Evolutionary conservation across 2,888 invertebrate species (phyloP).

Genomic region (Cheilosia soror): DNA sequence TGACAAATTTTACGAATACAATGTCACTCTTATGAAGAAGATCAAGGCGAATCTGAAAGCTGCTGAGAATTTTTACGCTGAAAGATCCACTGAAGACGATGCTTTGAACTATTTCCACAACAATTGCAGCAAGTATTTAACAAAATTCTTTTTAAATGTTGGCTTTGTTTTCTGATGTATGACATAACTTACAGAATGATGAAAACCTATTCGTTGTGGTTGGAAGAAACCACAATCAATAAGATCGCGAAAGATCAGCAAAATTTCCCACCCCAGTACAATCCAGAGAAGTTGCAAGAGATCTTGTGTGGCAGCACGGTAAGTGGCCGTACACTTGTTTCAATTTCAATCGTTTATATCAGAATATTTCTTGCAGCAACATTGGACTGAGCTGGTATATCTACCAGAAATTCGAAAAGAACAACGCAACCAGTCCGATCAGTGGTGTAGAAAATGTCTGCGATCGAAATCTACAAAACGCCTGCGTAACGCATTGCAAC

Average conservation of each 20-base stretch:
- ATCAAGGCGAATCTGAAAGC: conserved; percentile 88
- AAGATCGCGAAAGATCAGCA: conserved; percentile 83
- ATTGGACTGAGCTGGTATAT: conserved; percentile 89
- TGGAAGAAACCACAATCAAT: conserved; percentile 91
- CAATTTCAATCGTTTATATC: background rate
- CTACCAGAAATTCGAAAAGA: conserved; percentile 85
- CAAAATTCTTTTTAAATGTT: background rate
- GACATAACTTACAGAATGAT: conserved; percentile 84
- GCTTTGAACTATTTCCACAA: conserved; percentile 80
- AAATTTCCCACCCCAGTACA: conserved; percentile 89
- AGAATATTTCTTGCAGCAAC: conserved; percentile 81
- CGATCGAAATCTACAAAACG: conserved; percentile 80
- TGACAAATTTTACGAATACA: conserved; percentile 90
- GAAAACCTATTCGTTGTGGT: conserved; percentile 89
- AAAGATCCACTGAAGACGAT: conserved; percentile 82
- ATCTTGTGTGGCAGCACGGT: conserved; percentile 87
- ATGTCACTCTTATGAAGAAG: conserved; percentile 88
- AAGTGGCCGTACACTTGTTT: conserved; percentile 69
- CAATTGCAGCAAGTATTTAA: conserved; percentile 81
- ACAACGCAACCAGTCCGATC: conserved; percentile 84
- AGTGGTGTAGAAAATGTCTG: conserved; percentile 86
- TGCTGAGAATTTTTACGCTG: conserved; percentile 86
- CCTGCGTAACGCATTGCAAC: conserved; percentile 77
- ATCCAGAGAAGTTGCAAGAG: conserved; percentile 86
- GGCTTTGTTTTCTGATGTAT: background rate